Evolutionary conservation across 2,113 vertebrate species (phyloP).

Genomic region (Dunckerocampus dactyliophorus): DNA sequence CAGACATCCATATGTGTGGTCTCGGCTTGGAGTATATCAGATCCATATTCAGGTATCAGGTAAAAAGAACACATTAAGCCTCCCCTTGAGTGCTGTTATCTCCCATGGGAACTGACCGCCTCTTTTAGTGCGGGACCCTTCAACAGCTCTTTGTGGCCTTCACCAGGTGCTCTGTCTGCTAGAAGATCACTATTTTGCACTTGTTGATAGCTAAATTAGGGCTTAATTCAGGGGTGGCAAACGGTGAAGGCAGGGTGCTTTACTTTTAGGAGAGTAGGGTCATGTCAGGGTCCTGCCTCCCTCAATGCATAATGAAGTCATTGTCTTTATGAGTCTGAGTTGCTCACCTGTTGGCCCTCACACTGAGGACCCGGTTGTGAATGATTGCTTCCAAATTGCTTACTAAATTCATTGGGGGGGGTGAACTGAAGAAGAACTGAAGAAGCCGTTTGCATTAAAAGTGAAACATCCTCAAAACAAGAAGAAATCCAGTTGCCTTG

Average conservation of each 20-base stretch:
- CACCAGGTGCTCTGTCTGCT: conserved; percentile 51
- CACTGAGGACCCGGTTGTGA: conserved; percentile 42
- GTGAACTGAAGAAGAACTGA: conserved; percentile 4
- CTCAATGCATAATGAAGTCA: conserved; percentile 61
- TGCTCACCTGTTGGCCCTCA: conserved; percentile 62
- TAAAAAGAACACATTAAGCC: conserved; percentile 42
- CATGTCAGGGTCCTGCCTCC: conserved; percentile 23
- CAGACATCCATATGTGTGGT: conserved; percentile 59
- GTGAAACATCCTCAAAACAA: too few species aligned
- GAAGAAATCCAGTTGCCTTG: too few species aligned
- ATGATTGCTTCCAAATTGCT: conserved; percentile 62
- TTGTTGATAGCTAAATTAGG: conserved; percentile 73
- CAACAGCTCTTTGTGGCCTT: conserved; percentile 41
- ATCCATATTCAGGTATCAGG: conserved; percentile 58
- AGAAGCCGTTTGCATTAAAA: too few species aligned
- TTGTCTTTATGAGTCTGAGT: conserved; percentile 55
- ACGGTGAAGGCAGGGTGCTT: conserved; percentile 54
- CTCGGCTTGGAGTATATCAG: conserved; percentile 38
- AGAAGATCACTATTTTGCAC: conserved; percentile 41
- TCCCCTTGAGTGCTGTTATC: conserved; percentile 32
- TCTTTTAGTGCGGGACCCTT: conserved; percentile 43
- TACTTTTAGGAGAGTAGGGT: conserved; percentile 39
- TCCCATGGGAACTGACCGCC: conserved; percentile 57
- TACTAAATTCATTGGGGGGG: conserved; percentile 29
- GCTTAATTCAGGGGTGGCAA: conserved; percentile 54